Conservation (phyloP, 2,888 invertebrate genomes). For the Dynastes maya region DNA sequence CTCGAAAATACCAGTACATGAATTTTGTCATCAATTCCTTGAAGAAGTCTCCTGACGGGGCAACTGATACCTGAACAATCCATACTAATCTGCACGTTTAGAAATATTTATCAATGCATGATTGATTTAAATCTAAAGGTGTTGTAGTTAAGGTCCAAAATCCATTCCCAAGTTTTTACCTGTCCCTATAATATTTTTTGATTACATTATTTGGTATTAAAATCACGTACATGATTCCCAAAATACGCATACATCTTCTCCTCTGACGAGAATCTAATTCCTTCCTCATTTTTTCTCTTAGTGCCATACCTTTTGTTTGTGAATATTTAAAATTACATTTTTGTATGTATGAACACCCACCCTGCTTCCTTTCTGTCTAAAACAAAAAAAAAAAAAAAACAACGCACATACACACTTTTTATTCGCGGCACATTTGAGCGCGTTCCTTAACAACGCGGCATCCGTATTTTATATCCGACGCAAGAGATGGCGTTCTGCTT, state of each 20-base stretch:
- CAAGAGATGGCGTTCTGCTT: conserved; percentile 15
- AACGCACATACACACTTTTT: conserved; percentile 14
- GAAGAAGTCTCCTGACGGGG: too few species aligned
- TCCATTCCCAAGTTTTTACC: too few species aligned
- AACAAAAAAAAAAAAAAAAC: too few species aligned
- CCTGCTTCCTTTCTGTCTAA: background rate
- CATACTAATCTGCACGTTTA: too few species aligned
- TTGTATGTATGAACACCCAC: background rate
- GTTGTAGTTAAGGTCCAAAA: too few species aligned
- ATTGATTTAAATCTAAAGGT: too few species aligned
- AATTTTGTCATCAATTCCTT: too few species aligned
- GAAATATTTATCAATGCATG: too few species aligned
- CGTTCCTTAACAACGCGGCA: background rate
- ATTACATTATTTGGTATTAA: background rate
- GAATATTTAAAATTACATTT: conserved; percentile 22
- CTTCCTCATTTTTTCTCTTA: background rate
- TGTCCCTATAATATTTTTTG: too few species aligned
- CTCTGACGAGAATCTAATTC: background rate
- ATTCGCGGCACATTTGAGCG: conserved; percentile 33
- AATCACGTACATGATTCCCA: background rate
- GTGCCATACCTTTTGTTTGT: conserved; percentile 1
- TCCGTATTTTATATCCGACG: conserved; percentile 29
- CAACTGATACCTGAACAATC: too few species aligned
- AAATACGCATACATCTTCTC: background rate
- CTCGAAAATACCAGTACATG: too few species aligned